Conservation (phyloP, 2,888 invertebrate genomes). For the Zhengitettix transpicula region DNA sequence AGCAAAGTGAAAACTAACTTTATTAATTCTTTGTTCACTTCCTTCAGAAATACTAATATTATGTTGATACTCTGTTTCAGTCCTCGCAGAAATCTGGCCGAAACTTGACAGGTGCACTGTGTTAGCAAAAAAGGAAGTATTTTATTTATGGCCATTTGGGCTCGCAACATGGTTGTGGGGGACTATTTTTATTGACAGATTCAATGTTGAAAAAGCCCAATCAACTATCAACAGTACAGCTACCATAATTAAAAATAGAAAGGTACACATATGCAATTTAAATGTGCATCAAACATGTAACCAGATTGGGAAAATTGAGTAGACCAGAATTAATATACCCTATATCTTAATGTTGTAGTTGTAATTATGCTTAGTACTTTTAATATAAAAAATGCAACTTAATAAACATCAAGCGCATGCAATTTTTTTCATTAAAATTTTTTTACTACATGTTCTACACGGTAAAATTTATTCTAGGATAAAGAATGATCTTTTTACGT, state of each 20-base stretch:
- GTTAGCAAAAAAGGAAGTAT: slow-evolving; percentile 34
- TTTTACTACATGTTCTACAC: too few relatives aligned
- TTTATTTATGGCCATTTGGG: slow-evolving; percentile 35
- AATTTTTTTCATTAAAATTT: too few relatives aligned
- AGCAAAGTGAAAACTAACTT: too few relatives aligned
- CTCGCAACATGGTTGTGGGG: slow-evolving; percentile 33
- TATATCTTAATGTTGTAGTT: background rate
- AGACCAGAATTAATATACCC: background rate
- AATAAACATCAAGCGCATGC: too few relatives aligned
- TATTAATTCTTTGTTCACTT: too few relatives aligned
- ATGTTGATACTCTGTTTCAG: background rate
- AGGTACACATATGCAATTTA: slow-evolving; percentile 15
- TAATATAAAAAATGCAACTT: too few relatives aligned
- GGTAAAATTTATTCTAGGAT: too few relatives aligned
- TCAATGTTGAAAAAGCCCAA: slow-evolving; percentile 28
- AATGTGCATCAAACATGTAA: background rate
- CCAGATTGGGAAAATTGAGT: background rate
- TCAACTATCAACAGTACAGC: slow-evolving; percentile 21
- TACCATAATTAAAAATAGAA: slow-evolving; percentile 18
- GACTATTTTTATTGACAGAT: slow-evolving; percentile 33
- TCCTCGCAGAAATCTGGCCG: slow-evolving; percentile 22
- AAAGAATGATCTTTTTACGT: too few relatives aligned
- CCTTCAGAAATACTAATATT: too few relatives aligned
- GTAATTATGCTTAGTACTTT: background rate
- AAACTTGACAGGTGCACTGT: slow-evolving; percentile 28